phyloP scores from a whole-genome alignment of 1,140 invertebrate genomes.

The Drosophila azteca region DNA sequence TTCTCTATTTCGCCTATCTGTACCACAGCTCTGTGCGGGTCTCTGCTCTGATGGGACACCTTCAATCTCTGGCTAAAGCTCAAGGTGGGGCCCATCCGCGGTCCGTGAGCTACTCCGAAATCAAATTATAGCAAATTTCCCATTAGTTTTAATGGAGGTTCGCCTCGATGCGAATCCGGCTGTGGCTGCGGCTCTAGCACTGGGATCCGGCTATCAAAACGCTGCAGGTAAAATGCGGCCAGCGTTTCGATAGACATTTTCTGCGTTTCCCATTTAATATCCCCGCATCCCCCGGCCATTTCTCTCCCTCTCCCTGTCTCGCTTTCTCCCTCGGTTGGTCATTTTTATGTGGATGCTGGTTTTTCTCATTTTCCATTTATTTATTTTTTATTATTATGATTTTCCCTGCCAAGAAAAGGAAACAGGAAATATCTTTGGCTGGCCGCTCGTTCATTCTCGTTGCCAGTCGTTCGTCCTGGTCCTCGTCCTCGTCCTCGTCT shows the following conservation, averaged over 20 bases:
- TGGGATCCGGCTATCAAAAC: slow-evolving; percentile 50
- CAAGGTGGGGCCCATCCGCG: too few species aligned
- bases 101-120: slow-evolving; percentile 25
- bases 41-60: too few species aligned
- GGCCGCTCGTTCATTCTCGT: slow-evolving; percentile 14
- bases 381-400: slow-evolving; percentile 80
- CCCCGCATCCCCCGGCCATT: slow-evolving; percentile 2
- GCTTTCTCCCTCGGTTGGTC: slow-evolving; percentile 22
- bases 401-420: slow-evolving; percentile 21
- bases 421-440: slow-evolving; percentile 76
- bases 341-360: slow-evolving; percentile 63
- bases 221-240: slow-evolving; percentile 72
- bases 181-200: neutral
- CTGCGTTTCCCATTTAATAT: slow-evolving; percentile 44
- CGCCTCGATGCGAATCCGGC: neutral
- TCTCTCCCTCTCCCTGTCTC: neutral
- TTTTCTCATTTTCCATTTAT: slow-evolving; percentile 80
- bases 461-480: slow-evolving; percentile 10
- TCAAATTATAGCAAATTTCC: slow-evolving; percentile 81
- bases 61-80: too few species aligned
- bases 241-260: slow-evolving; percentile 74
- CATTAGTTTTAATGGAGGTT: slow-evolving; percentile 80
- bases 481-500: neutral
- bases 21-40: too few species aligned
- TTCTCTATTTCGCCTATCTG: too few species aligned